phyloP scores from a whole-genome alignment of 2,888 invertebrate genomes.

The Dicranocentrus wangi region DNA sequence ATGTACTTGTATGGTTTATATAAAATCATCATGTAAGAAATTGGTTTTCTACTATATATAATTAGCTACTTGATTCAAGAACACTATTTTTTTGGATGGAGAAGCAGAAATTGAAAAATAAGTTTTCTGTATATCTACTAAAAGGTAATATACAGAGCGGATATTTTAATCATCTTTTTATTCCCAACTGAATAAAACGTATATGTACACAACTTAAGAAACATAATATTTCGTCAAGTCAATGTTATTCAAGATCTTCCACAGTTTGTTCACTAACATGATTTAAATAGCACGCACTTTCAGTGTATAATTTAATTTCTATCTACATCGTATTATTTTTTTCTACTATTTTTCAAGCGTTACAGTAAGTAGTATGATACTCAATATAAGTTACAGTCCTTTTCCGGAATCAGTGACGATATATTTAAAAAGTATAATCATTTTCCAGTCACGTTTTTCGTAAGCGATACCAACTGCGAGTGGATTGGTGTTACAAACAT shows the following conservation, averaged over 20 bases:
- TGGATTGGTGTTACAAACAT: no score
- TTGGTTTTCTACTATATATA: no score
- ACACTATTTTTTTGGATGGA: no score
- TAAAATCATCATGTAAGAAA: no score
- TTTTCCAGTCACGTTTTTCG: neutral
- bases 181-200: neutral
- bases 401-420: neutral
- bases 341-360: conserved; percentile 6
- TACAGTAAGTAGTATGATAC: neutral
- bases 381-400: conserved; percentile 1
- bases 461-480: no score
- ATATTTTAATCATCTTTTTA: neutral
- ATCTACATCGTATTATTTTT: neutral
- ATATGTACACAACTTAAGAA: conserved; percentile 7
- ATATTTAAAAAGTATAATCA: neutral
- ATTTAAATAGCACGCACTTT: neutral
- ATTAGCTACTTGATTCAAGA: no score
- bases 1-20: no score
- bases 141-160: no score
- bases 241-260: neutral
- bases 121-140: no score
- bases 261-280: no score
- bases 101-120: no score
- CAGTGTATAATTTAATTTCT: neutral
- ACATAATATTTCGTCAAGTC: neutral